A percentile compares a stretch with the other conserved stretches of the same genome.
Conservation (phyloP, 2,888 invertebrate genomes). For the Euclidia mi region DNA sequence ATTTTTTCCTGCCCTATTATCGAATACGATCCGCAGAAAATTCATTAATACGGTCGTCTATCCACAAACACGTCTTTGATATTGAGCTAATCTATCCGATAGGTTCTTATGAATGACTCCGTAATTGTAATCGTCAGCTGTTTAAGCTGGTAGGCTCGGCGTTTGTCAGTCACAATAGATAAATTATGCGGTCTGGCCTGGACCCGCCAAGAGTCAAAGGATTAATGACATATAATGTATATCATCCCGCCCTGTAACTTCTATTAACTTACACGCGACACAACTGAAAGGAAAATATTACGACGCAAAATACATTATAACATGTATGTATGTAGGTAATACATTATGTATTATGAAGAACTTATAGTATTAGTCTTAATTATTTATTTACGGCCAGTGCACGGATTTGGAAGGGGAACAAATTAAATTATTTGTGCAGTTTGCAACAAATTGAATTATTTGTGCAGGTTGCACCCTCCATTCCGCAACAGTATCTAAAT, state of each 20-base stretch:
- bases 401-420: conserved; percentile 42
- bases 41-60: conserved; percentile 21
- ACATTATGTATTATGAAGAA: conserved; percentile 16
- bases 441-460: conserved; percentile 52
- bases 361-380: conserved; percentile 23
- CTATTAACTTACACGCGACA: conserved; percentile 34
- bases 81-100: conserved; percentile 33
- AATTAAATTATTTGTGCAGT: no score
- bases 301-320: conserved; percentile 7
- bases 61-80: conserved; percentile 25
- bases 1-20: conserved; percentile 4
- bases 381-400: conserved; percentile 42
- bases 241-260: conserved; percentile 43
- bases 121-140: conserved; percentile 52
- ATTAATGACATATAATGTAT: conserved; percentile 56
- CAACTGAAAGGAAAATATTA: conserved; percentile 29
- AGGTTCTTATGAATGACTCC: conserved; percentile 41
- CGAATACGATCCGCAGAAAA: background rate
- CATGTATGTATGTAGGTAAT: no score
- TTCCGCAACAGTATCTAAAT: conserved; percentile 37
- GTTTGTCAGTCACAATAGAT: conserved; percentile 53
- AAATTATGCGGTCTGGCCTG: conserved; percentile 54
- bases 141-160: conserved; percentile 39
- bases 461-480: conserved; percentile 42
- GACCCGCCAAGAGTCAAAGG: conserved; percentile 52